Percentiles rank a stretch among this genome's conserved stretches.
Evolutionary conservation across 1,140 invertebrate genomes (phyloP).

Genomic region (Brachionus manjavacas): DNA sequence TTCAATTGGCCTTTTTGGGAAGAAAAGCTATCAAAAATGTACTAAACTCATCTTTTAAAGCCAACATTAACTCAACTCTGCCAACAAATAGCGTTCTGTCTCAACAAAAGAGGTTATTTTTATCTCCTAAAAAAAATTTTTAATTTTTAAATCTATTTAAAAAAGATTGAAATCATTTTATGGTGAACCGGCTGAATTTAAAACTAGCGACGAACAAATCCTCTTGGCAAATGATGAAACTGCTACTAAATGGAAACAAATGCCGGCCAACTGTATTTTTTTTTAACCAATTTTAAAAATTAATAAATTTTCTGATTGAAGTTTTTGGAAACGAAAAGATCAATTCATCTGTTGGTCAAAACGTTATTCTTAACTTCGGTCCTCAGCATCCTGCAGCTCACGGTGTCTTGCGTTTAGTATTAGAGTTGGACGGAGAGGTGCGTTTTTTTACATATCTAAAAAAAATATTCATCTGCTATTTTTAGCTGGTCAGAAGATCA

Average conservation of each 20-base stretch:
- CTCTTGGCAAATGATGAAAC: slow-evolving; percentile 26
- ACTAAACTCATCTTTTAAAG: neutral
- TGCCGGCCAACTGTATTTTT: slow-evolving; percentile 14
- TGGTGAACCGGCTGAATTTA: slow-evolving; percentile 38
- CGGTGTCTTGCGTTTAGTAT: slow-evolving; percentile 84
- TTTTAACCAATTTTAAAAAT: neutral
- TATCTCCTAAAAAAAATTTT: neutral
- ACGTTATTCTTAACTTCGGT: slow-evolving; percentile 87
- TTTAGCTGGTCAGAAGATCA: slow-evolving; percentile 71
- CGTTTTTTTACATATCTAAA: slow-evolving; percentile 37
- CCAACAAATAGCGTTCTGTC: slow-evolving; percentile 3
- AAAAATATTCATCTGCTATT: neutral
- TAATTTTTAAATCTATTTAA: neutral
- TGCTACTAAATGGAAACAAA: slow-evolving; percentile 38
- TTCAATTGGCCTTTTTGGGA: slow-evolving; percentile 22
- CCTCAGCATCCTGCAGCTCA: slow-evolving; percentile 98
- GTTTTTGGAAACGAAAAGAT: neutral
- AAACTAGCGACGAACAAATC: slow-evolving; percentile 3
- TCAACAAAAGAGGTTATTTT: slow-evolving; percentile 24
- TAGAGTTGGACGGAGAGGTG: slow-evolving; percentile 92
- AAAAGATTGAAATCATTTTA: slow-evolving; percentile 25
- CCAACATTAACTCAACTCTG: neutral
- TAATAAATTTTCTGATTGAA: neutral
- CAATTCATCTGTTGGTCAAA: slow-evolving; percentile 55
- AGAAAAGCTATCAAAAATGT: slow-evolving; percentile 18